Base-by-base conservation (phyloP, 2,888 invertebrate species). In the Cephus pulcher region DNA sequence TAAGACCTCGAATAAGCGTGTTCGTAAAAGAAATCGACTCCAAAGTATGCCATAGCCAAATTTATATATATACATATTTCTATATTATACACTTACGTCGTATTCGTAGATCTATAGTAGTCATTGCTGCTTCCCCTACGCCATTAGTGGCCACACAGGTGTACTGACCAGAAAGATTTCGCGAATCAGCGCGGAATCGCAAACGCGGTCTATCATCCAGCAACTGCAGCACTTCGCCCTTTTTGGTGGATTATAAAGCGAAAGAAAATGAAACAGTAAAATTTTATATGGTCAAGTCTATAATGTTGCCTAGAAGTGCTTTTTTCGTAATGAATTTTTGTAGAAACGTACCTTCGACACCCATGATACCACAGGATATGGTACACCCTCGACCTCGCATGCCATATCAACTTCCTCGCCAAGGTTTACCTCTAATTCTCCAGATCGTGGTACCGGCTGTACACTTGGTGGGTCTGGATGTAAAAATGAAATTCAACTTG, bases 391-490 rank as follows among this genome's bases (percentile, higher is more conserved):
- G 11, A 95, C 93, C 79, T 94, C 94, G 86, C 97, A 97, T 0
- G 95, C 94, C 86, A 97, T 95, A 86, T 95, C 94, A 34, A 96
- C 95, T 87, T 95, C 95, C 40, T 96, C 95, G 0, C 96, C 96
- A 75, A 96, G 93, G 76, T 94, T 94, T 0, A 96, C 95, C 89
- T 96, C 96, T 30, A 96, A 87, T 82, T 94, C 93, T 0, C 96
- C 96, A 30, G 94, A 94, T 15, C 94, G 94, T 0, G 96, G 96
- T 4, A 94, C 91, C 0, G 95, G 94, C 70, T 92, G 92, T 4
- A 96, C 94, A 4, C 94, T 94, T 0, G 97, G 96, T 0, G 96
- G 93, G 91, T 95, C 96, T 96, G 90, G 30, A 78, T 88, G 23
- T 56, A 15, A 68, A 68, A 80, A 80, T 74, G 75, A 34, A 69